Conservation (phyloP, 2,797 vertebrate species). For the Amphiprion clarkii region DNA sequence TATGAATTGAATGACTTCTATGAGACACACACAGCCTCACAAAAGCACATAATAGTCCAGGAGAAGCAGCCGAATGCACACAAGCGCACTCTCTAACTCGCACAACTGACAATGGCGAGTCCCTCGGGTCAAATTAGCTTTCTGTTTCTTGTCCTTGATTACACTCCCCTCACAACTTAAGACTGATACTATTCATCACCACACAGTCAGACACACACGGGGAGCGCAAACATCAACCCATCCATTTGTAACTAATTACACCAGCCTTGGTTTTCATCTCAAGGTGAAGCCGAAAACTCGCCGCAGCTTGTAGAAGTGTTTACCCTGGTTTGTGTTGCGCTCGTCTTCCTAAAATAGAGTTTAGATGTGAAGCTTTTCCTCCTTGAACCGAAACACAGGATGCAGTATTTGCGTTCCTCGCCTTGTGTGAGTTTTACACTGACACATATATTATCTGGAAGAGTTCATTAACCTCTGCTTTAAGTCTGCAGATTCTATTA, state of each 20-base stretch:
- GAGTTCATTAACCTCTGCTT: slow-evolving; percentile 32
- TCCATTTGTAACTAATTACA: slow-evolving; percentile 77
- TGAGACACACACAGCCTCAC: background rate
- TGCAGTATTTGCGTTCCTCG: slow-evolving; percentile 14
- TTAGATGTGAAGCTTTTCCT: background rate
- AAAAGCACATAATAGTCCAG: slow-evolving; percentile 13
- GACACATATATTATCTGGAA: slow-evolving; percentile 15
- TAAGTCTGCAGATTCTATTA: slow-evolving; percentile 40
- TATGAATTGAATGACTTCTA: no score
- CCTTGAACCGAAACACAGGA: background rate
- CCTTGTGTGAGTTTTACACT: slow-evolving; percentile 9
- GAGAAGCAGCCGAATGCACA: background rate
- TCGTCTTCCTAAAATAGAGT: slow-evolving; percentile 12
- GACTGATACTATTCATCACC: slow-evolving; percentile 56
- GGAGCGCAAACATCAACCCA: slow-evolving; percentile 62
- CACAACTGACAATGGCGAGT: slow-evolving; percentile 30
- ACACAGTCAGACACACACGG: slow-evolving; percentile 30
- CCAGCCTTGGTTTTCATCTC: slow-evolving; percentile 70
- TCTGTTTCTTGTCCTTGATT: slow-evolving; percentile 75
- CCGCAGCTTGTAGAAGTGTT: slow-evolving; percentile 28
- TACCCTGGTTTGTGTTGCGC: slow-evolving; percentile 17
- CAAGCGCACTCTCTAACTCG: slow-evolving; percentile 20
- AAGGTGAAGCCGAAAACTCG: slow-evolving; percentile 66
- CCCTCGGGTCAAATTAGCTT: slow-evolving; percentile 69
- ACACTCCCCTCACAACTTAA: slow-evolving; percentile 60